Evolutionary conservation across 2,797 vertebrate species (phyloP), one percentile per base, ranked within the genome.

Genomic region (Lithobates sylvaticus): DNA sequence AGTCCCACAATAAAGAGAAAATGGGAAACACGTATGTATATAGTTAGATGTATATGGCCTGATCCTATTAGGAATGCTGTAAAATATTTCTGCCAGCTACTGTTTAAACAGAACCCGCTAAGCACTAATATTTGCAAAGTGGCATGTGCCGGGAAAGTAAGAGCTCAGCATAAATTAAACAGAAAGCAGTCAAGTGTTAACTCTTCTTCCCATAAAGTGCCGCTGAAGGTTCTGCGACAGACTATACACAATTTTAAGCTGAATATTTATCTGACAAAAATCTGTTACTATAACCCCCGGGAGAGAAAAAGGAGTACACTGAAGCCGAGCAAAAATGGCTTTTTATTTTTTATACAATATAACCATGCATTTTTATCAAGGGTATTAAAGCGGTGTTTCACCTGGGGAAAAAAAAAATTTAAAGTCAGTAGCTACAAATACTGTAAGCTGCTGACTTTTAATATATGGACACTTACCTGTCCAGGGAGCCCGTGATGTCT

Each of bases 51-150:
- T 67, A 75, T 75, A 68, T 39, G 58, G 26, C 26, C 79, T 50
- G 67, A 47, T 65, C 78, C 42, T 50, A 80, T 50, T 3, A 12
- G 76, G 29, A 34, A 67, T 54, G 50, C 21, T 81, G 79, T 69
- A 82, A 83, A 58, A 77, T 69, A 29, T 73, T 78, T 78, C 80
- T 72, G 29, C n/a, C 72, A 61, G 78, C 87, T 79, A 80, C 83
- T 75, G 83, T 88, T 67, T 72, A 81, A 81, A 87, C 32, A 69
- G 42, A 58, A 76, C 50, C 76, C 44, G 39, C 67, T 58, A 67
- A 73, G 75, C 32, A 68, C 74, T 78, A 87, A 87, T 83, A 87
- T 83, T 87, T 87, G 67, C 64, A 82, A 84, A 39, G 72, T 27
- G 36, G 54, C 54, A 64, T 77, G 68, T 83, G 74, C 68, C 15